These are phyloP conservation scores for Xestia c-nigrum DNA, from an alignment of 2,888 invertebrate species.

Conservation along the genomic window DNA sequence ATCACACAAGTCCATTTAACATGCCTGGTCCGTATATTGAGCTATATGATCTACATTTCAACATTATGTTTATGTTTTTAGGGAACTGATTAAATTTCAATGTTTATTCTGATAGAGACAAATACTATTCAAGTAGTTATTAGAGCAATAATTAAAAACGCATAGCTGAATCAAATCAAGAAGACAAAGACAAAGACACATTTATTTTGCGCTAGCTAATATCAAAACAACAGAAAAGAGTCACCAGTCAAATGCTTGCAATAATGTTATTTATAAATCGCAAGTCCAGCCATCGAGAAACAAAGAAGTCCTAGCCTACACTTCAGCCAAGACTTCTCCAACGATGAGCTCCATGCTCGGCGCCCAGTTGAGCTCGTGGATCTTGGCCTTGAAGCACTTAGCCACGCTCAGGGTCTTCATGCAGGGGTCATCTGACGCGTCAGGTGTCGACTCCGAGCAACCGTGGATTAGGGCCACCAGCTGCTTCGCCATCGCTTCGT, in stretches of 20 bases:
- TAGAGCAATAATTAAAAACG: background rate
- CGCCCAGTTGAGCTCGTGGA: constrained; percentile 81
- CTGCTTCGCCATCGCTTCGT: constrained; percentile 75
- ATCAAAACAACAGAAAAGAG: background rate
- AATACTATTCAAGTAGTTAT: background rate
- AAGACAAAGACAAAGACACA: background rate
- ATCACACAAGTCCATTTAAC: constrained; percentile 26
- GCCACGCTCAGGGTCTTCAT: constrained; percentile 70
- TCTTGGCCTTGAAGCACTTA: constrained; percentile 79
- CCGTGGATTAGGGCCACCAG: constrained; percentile 74
- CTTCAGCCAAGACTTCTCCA: constrained; percentile 76
- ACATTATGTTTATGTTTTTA: constrained; percentile 1
- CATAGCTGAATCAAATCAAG: background rate
- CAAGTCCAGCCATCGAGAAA: no score
- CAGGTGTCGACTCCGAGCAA: constrained; percentile 66
- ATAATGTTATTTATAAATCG: background rate
- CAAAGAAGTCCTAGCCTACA: constrained; percentile 47
- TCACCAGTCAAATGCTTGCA: background rate
- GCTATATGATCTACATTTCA: background rate
- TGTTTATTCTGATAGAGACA: background rate
- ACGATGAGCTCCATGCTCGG: constrained; percentile 75
- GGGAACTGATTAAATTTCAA: background rate
- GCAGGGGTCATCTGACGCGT: constrained; percentile 68
- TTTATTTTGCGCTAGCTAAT: background rate
- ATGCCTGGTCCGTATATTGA: constrained; percentile 18